Conservation (phyloP, 2,113 vertebrate genomes). For the Chaenocephalus aceratus region DNA sequence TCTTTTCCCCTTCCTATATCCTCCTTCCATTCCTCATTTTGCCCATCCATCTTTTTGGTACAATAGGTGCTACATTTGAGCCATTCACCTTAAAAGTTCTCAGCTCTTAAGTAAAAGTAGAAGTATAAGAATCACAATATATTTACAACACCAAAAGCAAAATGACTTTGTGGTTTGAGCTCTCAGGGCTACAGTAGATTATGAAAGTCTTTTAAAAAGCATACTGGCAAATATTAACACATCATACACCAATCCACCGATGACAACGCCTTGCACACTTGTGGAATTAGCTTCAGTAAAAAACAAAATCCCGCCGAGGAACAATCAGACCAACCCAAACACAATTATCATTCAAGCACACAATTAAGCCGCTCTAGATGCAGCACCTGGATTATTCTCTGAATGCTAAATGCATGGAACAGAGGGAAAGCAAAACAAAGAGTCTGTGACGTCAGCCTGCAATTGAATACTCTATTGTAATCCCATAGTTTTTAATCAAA, state of each 20-base stretch:
- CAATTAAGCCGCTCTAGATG: constrained; percentile 66
- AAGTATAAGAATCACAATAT: neutral
- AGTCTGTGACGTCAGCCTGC: constrained; percentile 50
- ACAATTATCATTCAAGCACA: constrained; percentile 72
- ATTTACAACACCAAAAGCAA: neutral
- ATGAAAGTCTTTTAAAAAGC: constrained; percentile 28
- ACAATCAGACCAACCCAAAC: constrained; percentile 68
- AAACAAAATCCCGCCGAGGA: constrained; percentile 46
- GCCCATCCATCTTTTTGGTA: constrained; percentile 29
- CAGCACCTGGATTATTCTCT: constrained; percentile 72
- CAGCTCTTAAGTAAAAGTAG: neutral
- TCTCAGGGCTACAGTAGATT: constrained; percentile 4
- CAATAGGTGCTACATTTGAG: neutral
- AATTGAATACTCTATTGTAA: constrained; percentile 75
- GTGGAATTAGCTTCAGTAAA: constrained; percentile 25
- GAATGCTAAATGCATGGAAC: constrained; percentile 46
- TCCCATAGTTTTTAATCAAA: constrained; percentile 79
- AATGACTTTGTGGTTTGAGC: neutral
- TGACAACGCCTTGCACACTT: neutral
- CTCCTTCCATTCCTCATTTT: constrained; percentile 47
- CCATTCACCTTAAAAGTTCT: constrained; percentile 8
- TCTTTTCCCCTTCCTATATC: constrained; percentile 35
- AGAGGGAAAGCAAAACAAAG: constrained; percentile 58
- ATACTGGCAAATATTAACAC: constrained; percentile 18
- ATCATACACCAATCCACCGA: neutral